A percentile compares a stretch with the other conserved stretches of the same genome.
phyloP scores from a whole-genome alignment of 2,113 vertebrate species.

The Dasyprocta punctata region DNA sequence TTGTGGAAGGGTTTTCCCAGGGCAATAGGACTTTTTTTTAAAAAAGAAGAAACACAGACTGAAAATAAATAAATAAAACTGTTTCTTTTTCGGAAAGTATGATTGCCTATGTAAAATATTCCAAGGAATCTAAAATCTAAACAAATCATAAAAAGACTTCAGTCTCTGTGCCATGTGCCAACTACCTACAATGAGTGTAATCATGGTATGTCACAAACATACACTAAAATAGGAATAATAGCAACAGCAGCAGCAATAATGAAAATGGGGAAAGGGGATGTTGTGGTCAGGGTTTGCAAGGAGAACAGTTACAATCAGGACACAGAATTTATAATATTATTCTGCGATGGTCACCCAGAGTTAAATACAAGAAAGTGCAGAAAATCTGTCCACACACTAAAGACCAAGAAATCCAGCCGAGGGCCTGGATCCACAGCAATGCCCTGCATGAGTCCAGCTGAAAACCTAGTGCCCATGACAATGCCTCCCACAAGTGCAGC shows the following conservation, averaged over 20 bases:
- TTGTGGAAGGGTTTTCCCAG: background rate
- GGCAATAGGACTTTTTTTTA: background rate
- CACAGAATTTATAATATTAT: too few species aligned
- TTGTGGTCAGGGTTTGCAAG: too few species aligned
- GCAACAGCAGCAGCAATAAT: background rate
- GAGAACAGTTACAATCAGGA: too few species aligned
- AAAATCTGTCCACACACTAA: too few species aligned
- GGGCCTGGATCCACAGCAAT: too few species aligned
- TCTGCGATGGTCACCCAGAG: too few species aligned
- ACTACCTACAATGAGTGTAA: background rate
- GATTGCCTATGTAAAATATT: background rate
- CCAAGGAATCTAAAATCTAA: background rate
- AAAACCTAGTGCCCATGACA: too few species aligned
- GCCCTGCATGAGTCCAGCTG: too few species aligned
- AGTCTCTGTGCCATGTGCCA: background rate
- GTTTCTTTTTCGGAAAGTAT: background rate
- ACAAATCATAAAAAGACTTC: background rate
- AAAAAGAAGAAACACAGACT: background rate
- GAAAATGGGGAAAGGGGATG: background rate
- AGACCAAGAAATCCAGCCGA: too few species aligned
- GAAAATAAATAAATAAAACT: background rate
- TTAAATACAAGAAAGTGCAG: too few species aligned
- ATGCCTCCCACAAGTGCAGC: too few species aligned
- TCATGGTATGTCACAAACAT: background rate
- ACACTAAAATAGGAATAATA: background rate